Conservation (phyloP, 2,797 vertebrate species). For the Alectoris magna region DNA sequence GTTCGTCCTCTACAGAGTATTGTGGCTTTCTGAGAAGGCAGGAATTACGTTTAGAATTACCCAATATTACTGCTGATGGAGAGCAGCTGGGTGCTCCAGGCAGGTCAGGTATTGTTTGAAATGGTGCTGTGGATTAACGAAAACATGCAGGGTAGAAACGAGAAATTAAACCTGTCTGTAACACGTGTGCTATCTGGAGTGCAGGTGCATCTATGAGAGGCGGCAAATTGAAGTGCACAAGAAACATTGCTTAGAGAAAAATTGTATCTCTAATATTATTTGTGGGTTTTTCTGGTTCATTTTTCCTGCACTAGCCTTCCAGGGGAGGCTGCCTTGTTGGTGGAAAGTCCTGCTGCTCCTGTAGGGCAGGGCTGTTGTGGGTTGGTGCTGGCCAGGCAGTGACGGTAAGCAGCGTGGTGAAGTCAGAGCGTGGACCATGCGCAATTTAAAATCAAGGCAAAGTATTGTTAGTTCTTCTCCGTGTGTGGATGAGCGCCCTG, state of each 20-base stretch:
- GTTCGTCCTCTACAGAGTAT: not conserved
- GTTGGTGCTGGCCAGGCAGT: conserved; percentile 1
- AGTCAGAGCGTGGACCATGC: not conserved
- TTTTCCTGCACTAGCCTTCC: not conserved
- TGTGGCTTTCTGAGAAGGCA: not conserved
- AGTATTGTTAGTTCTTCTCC: conserved; percentile 28
- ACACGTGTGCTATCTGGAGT: not conserved
- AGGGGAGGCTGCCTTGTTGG: not conserved
- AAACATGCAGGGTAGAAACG: not conserved
- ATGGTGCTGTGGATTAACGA: not conserved
- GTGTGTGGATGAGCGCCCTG: conserved; percentile 48
- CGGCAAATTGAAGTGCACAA: not conserved
- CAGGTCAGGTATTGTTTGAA: not conserved
- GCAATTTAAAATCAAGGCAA: conserved; percentile 20
- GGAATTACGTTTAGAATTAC: fast-evolving
- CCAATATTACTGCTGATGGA: not conserved
- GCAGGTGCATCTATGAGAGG: not conserved
- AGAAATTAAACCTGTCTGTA: not conserved
- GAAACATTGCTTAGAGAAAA: not conserved
- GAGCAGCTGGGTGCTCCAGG: not conserved
- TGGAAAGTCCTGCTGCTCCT: conserved; percentile 4
- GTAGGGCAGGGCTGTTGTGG: not conserved
- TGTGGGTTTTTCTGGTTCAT: not conserved
- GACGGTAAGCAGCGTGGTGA: conserved; percentile 40
- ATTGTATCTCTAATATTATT: not conserved